phyloP scores from a whole-genome alignment of 2,797 vertebrate genomes.

The Pangasius mekongensis region DNA sequence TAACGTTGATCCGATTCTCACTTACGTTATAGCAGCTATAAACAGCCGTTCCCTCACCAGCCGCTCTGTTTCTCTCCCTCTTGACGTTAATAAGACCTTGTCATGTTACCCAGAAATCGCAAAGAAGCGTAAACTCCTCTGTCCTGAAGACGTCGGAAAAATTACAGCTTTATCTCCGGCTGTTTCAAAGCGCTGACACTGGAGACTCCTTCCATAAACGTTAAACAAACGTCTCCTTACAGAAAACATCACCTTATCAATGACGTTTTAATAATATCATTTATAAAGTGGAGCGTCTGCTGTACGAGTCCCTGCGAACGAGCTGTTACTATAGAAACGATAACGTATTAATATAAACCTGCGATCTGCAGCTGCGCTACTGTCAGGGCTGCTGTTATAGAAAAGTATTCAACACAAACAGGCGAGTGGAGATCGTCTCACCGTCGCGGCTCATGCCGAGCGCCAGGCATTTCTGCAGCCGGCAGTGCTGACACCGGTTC shows the following conservation, averaged over 20 bases:
- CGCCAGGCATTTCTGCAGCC: conserved; percentile 90
- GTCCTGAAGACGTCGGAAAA: background rate
- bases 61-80: too few species aligned
- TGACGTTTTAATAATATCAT: too few species aligned
- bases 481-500: conserved; percentile 93
- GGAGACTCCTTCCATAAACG: background rate
- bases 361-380: too few species aligned
- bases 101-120: too few species aligned
- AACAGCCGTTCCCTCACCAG: too few species aligned
- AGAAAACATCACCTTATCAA: too few species aligned
- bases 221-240: too few species aligned
- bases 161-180: background rate
- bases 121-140: too few species aligned
- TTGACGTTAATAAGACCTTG: too few species aligned
- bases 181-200: background rate
- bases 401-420: background rate
- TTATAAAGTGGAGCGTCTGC: too few species aligned
- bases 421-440: conserved; percentile 65
- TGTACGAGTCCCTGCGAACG: background rate
- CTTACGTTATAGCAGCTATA: background rate
- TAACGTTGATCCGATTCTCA: background rate
- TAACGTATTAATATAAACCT: too few species aligned
- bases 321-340: background rate
- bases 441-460: conserved; percentile 93
- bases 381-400: too few species aligned